Percentiles rank a stretch among this genome's conserved stretches.
phyloP scores from a whole-genome alignment of 2,888 invertebrate species.

The Seira musarum region DNA sequence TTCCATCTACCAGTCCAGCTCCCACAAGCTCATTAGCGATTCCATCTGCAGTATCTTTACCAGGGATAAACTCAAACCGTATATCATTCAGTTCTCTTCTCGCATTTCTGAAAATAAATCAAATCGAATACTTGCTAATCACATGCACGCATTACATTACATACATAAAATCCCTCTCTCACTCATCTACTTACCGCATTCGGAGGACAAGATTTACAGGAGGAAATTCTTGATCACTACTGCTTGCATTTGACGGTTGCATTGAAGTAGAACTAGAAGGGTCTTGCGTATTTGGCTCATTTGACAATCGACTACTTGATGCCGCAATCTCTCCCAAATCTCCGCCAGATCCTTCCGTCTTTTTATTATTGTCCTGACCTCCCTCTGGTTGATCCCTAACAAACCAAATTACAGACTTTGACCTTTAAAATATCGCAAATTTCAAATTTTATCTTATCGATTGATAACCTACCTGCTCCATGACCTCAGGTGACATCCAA shows the following conservation, averaged over 20 bases:
- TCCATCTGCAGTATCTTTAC: constrained; percentile 91
- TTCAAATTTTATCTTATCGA: too few species aligned
- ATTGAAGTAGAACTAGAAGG: constrained; percentile 46
- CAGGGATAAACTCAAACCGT: constrained; percentile 94
- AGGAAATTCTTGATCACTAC: constrained; percentile 57
- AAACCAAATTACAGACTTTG: too few species aligned
- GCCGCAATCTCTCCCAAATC: constrained; percentile 26
- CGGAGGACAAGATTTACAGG: constrained; percentile 88
- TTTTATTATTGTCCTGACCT: constrained; percentile 48
- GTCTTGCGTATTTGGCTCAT: constrained; percentile 45
- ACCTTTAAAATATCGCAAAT: too few species aligned
- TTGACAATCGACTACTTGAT: constrained; percentile 39
- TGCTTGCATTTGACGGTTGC: constrained; percentile 57
- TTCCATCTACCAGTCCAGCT: constrained; percentile 93
- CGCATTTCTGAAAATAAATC: constrained; percentile 76
- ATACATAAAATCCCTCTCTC: not conserved
- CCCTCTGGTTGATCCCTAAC: constrained; percentile 70
- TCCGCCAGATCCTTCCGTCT: constrained; percentile 56
- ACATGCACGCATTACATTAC: too few species aligned
- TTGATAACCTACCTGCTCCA: constrained; percentile 85
- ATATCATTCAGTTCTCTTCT: constrained; percentile 96
- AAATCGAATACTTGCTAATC: too few species aligned
- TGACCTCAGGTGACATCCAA: constrained; percentile 94
- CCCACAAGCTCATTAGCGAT: constrained; percentile 95
- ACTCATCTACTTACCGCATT: constrained; percentile 78